Evolutionary conservation across 2,113 vertebrate species (phyloP), one percentile per base, ranked within the genome.

Genomic region (Ailurus styani): DNA sequence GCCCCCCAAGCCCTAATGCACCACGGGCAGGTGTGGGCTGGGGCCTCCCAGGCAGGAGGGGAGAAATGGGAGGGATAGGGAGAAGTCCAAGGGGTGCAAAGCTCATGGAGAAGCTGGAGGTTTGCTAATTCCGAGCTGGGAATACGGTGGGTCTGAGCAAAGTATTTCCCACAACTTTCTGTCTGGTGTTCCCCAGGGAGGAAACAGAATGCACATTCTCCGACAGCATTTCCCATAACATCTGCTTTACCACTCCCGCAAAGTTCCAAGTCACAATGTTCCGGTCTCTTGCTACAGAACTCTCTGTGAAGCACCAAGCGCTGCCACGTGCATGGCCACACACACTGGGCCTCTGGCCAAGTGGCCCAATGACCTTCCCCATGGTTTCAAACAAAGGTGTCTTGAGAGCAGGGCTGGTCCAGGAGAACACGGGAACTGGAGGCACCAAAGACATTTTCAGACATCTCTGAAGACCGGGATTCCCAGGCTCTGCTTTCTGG

Each of bases 401-500:
- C 66, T 93, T 42, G 81, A 23, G 55, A 37, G 72, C 60, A 93
- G 95, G 52, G 84, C 83, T 54, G 42, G 55, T 81, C 21, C 21
- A 5, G 37, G 72, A 95, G 87, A 95, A 93, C 77, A 12, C 18
- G 18, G 20, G 62, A 90, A 40, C 84, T 55, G 91, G 94, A 81
- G 86, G 40, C 95, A 45, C 81, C 95, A 62, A 50, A 34, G 77
- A 52, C 0, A 73, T 70, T 84, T 90, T 79, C 84, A 60, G 96
- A 97, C 96, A 86, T 95, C 88, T 90, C 62, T 95, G 87, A 73
- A 2, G 93, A 85, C 90, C 73, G 0, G 77, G 34, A 79, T 96
- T 95, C 90, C 78, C 3, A 0, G 47, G 40, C 93, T 97, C 96
- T 93, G 50, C 78, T 93, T 98, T 96, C 86, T 90, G 96, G 89